Percentiles rank a stretch among this genome's conserved stretches.
Evolutionary conservation across 2,797 vertebrate genomes (phyloP).

Genomic region (Hylomyscus alleni): DNA sequence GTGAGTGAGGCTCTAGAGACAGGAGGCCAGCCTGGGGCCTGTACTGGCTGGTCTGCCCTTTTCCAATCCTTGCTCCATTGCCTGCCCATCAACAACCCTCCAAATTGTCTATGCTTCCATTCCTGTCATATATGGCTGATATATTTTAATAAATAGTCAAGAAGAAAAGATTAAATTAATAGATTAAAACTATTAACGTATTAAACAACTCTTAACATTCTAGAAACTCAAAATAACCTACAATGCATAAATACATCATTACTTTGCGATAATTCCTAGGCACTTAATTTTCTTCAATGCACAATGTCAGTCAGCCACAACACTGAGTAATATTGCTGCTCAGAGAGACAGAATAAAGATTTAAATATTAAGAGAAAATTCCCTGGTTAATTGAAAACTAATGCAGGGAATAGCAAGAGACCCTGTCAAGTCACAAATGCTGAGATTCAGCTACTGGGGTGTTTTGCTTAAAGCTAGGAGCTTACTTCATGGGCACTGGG

Average conservation of each 20-base stretch:
- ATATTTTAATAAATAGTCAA: constrained; percentile 82
- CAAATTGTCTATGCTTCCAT: constrained; percentile 55
- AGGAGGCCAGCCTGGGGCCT: not conserved
- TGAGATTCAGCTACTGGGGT: not conserved
- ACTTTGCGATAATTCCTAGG: constrained; percentile 71
- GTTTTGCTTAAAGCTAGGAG: not conserved
- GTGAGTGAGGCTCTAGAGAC: not conserved
- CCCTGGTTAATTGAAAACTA: constrained; percentile 71
- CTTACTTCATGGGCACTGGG: not conserved
- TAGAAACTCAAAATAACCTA: constrained; percentile 82
- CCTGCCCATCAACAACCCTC: constrained; percentile 47
- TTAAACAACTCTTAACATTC: constrained; percentile 82
- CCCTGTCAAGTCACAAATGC: not conserved
- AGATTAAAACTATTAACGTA: constrained; percentile 84
- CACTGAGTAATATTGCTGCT: constrained; percentile 17
- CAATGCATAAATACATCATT: constrained; percentile 80
- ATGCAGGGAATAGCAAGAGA: constrained; percentile 36
- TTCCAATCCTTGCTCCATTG: not conserved
- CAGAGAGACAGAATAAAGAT: constrained; percentile 50
- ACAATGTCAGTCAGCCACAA: constrained; percentile 77
- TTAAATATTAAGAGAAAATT: constrained; percentile 74
- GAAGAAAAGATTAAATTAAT: constrained; percentile 80
- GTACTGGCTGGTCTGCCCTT: not conserved
- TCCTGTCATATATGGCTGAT: constrained; percentile 73
- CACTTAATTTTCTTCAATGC: constrained; percentile 78